Base-by-base conservation (phyloP, 2,797 vertebrate genomes). In the Gouania willdenowi region DNA sequence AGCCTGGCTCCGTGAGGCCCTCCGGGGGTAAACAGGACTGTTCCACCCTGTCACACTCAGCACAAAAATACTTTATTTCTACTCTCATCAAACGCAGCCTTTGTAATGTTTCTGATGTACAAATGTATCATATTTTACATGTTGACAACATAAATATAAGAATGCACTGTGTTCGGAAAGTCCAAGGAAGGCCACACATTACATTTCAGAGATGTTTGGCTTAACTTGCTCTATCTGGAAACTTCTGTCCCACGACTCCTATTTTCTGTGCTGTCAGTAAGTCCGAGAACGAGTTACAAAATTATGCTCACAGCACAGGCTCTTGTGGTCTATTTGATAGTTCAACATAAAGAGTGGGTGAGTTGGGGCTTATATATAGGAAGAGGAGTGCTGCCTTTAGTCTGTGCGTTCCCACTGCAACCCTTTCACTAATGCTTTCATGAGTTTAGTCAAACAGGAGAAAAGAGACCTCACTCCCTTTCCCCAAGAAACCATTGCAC, bases 71-170 rank as follows among this genome's bases (percentile, higher is more conserved):
- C 30, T 29, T 23, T 5, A 58, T 27, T 53, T 63, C 15, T 60
- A 37, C 60, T 16, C 61, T 35, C 50, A 61, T 68, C 52, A 47
- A 57, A 42, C 44, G 28, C 22, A 38, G 41, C 33, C 37, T 66
- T 50, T 61, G 28, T 67, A 62, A 66, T 53, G 30, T 46, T 34
- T 56, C 43, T 34, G 48, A 56, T 61, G 45, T 64, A 31, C n/a
- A 24, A 63, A 48, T 19, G 25, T 37, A 28, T 45, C 10, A 29
- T 76, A 69, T 50, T 47, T 64, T 52, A 73, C 70, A 75, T 65
- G 61, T 76, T 71, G 62, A 75, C 67, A 81, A 76, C 45, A 59
- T 50, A 73, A 75, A 76, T 71, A 28, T 43, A 50, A 44, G 40
- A 64, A 45, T 35, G 40, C 28, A 47, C 42, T 29, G 15, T 27